Evolutionary conservation across 2,888 invertebrate species (phyloP), one percentile per base, ranked within the genome.

Genomic region (Xestia c-nigrum): DNA sequence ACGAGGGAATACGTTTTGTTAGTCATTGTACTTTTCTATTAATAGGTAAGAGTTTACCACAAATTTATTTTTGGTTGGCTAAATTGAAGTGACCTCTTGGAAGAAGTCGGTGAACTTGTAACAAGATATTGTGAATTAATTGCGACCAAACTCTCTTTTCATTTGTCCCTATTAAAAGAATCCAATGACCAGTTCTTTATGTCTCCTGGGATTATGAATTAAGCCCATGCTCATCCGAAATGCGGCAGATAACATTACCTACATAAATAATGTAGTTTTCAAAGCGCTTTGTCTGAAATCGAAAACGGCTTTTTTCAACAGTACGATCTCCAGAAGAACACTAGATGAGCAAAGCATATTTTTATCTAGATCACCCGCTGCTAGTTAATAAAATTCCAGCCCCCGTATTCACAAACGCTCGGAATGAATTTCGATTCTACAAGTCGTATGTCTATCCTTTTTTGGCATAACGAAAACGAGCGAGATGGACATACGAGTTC

Each of bases 1-100:
- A 72, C 19, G 66, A 68, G 63, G 74, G 64, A 76, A 76, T 81
- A 64, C 68, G 40, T 77, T 72, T 47, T 70, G 73, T 81, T 81
- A 59, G 40, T 65, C 5, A 77, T 55, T 61, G 76, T 61, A 69
- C 61, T 65, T 40, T 76, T 81, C 72, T 85, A 76, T 74, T 74
- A 61, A 38, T 74, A 70, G 55, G 55, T 74, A 21, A 16, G 40
- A 61, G 61, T 81, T 75, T 65, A 64, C 3, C 24, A 40, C 31
- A 43, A 14, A 43, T 38, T 59, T 40, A 75, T 63, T 69, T 63
- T 55, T 38, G 16, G 21, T 40, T 0, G 16, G 55, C 16, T 24
- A 24, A 24, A 59, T 66, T 46, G 16, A 24, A 38, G 14, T 46
- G 14, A 10, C 14, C 10, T 10, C 38, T 46, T 63, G 7, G 21